Conservation (phyloP, 2,888 invertebrate species). For the Emmelina monodactyla region DNA sequence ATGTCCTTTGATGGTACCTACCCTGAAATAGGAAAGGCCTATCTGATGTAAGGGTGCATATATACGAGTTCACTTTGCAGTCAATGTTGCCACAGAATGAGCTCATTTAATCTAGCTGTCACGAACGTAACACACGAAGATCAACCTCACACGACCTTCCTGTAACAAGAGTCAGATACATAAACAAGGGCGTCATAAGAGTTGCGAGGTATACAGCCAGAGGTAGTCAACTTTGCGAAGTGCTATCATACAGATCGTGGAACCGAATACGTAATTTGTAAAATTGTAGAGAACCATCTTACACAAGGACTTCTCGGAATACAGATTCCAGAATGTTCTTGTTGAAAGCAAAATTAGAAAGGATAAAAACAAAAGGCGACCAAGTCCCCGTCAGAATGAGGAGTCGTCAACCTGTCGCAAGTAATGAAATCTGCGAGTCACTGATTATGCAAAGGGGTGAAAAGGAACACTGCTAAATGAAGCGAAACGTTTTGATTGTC, state of each 20-base stretch:
- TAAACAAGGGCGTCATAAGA: too few species aligned
- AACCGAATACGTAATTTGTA: too few species aligned
- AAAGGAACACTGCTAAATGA: slow-evolving; percentile 11
- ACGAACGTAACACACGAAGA: not conserved
- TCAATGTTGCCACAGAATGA: not conserved
- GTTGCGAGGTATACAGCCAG: too few species aligned
- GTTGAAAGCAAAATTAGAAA: too few species aligned
- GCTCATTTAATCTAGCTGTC: not conserved
- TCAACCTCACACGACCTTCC: too few species aligned
- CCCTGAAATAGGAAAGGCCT: not conserved
- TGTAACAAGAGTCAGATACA: too few species aligned
- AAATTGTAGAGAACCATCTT: too few species aligned
- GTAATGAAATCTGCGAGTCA: not conserved
- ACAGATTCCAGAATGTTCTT: too few species aligned
- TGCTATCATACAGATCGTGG: too few species aligned
- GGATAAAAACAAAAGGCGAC: too few species aligned
- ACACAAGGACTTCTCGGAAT: too few species aligned
- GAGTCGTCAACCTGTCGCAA: not conserved
- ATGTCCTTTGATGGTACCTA: not conserved
- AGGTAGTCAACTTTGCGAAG: too few species aligned
- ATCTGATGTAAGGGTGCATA: not conserved
- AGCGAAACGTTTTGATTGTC: slow-evolving; percentile 23
- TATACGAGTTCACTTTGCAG: not conserved
- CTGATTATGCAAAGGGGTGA: slow-evolving; percentile 3
- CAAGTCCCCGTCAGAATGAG: not conserved